Base-by-base conservation (phyloP, 2,888 invertebrate species). In the Eupithecia subumbrata region DNA sequence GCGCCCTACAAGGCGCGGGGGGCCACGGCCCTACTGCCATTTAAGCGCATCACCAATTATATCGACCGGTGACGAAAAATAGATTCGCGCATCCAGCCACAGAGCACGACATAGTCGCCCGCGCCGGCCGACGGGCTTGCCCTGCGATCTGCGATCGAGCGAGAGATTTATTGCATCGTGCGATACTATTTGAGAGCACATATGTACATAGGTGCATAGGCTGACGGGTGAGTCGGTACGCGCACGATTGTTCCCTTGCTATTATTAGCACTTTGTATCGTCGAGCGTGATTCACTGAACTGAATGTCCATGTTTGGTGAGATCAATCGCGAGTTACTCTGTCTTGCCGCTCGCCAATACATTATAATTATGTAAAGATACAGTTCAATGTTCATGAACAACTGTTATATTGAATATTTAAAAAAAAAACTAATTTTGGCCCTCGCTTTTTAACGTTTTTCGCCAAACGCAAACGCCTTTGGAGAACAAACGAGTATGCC, bases 31-130 rank as follows among this genome's bases (percentile, higher is more conserved):
- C 81, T 78, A 86, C 86, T 85, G 84, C 88, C 87, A 86, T 90
- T 85, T 88, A 88, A 85, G 90, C 85, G 81, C 87, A 86, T 86
- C 86, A 82, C 84, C 84, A 85, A 84, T 84, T 85, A 81, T 85
- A 85, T 83, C 85, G 80, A 81, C 82, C 75, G 74, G 77, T 73
- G 79, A 82, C 82, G 82, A 76, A 82, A 84, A 84, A 87, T 87
- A 86, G 85, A 85, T 82, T 78, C 79, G 76, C 72, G 63, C 74
- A 75, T 77, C 75, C 74, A 74, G 67, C 75, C 77, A 72, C 70
- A 73, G 75, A 72, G 69, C 69, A 73, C 56, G n/a, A 25, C 25
- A 16, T 11, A 68, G 69, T 69, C 40, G 43, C 56, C 45, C 64
- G 48, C 63, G 60, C 60, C 60, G 60, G 25, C 14, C 25, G 60